These are phyloP conservation scores for Brenthis daphne DNA, from an alignment of 2,888 invertebrate genomes.

Conservation along the genomic window DNA sequence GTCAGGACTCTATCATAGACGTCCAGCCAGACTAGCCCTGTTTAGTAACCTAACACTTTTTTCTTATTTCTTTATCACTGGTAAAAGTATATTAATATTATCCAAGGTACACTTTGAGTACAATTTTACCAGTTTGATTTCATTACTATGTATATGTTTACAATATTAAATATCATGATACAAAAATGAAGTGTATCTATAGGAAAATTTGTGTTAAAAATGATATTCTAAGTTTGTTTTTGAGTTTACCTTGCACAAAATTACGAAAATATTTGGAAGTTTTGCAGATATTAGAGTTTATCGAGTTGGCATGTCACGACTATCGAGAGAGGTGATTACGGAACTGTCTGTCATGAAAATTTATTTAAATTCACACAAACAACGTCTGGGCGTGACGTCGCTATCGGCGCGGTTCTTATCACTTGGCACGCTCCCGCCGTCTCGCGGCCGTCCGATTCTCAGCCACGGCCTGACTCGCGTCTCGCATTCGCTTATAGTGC, in stretches of 20 bases:
- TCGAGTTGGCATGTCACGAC: slow-evolving; percentile 71
- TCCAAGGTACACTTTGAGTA: too few species aligned
- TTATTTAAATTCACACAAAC: slow-evolving; percentile 83
- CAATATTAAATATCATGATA: too few species aligned
- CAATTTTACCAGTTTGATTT: too few species aligned
- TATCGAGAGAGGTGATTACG: slow-evolving; percentile 78
- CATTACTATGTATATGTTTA: too few species aligned
- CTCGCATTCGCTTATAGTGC: slow-evolving; percentile 42
- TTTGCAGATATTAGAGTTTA: slow-evolving; percentile 48
- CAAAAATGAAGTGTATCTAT: too few species aligned
- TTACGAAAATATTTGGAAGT: slow-evolving; percentile 38
- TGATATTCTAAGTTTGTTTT: background rate
- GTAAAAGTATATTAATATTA: too few species aligned
- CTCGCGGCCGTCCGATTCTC: slow-evolving; percentile 64
- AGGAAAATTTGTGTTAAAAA: background rate
- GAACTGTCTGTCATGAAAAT: slow-evolving; percentile 82
- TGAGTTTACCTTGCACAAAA: slow-evolving; percentile 9
- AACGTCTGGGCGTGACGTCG: slow-evolving; percentile 82
- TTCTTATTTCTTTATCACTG: too few species aligned
- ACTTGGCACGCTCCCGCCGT: slow-evolving; percentile 81
- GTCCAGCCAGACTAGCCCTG: too few species aligned
- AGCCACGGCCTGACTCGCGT: slow-evolving; percentile 52
- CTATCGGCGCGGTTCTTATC: slow-evolving; percentile 82
- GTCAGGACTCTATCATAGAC: too few species aligned
- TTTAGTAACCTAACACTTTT: too few species aligned